A percentile compares a stretch with the other conserved stretches of the same genome.
Evolutionary conservation across 2,113 vertebrate genomes (phyloP).

Genomic region (Mesoclemmys tuberculata): DNA sequence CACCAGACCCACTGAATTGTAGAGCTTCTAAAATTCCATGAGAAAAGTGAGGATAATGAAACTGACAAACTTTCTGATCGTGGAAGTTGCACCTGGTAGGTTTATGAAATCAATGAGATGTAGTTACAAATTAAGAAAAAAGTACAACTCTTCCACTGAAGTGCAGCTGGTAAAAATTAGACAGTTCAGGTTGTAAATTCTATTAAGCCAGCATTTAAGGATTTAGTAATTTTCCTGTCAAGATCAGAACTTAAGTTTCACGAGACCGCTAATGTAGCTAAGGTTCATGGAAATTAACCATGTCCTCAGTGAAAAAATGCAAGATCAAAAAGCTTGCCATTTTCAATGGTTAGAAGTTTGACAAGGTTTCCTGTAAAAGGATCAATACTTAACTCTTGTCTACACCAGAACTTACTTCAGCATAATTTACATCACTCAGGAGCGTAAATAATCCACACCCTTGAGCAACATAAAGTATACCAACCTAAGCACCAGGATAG

Average conservation of each 20-base stretch:
- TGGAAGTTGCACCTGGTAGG: not conserved
- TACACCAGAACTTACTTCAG: not conserved
- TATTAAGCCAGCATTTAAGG: not conserved
- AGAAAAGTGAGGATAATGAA: too few relatives aligned
- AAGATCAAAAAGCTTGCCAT: not conserved
- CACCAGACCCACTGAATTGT: too few relatives aligned
- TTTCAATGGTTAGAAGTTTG: not conserved
- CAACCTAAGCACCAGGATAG: not conserved
- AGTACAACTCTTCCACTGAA: not conserved
- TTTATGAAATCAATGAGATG: not conserved
- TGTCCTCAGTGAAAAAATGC: not conserved
- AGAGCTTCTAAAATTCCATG: too few relatives aligned
- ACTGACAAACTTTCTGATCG: not conserved
- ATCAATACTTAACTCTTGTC: not conserved
- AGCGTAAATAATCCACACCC: too few relatives aligned
- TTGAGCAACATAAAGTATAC: not conserved
- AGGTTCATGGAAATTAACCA: not conserved
- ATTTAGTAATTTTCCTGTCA: not conserved
- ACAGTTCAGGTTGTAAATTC: not conserved
- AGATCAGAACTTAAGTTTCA: not conserved
- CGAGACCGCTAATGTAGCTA: not conserved
- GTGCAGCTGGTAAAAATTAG: not conserved
- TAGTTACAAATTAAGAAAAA: not conserved
- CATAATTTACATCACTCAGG: not conserved
- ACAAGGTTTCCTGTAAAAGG: not conserved